These are phyloP conservation scores for Rhagonycha lutea DNA, from an alignment of 2,888 invertebrate species.

Conservation along the genomic window DNA sequence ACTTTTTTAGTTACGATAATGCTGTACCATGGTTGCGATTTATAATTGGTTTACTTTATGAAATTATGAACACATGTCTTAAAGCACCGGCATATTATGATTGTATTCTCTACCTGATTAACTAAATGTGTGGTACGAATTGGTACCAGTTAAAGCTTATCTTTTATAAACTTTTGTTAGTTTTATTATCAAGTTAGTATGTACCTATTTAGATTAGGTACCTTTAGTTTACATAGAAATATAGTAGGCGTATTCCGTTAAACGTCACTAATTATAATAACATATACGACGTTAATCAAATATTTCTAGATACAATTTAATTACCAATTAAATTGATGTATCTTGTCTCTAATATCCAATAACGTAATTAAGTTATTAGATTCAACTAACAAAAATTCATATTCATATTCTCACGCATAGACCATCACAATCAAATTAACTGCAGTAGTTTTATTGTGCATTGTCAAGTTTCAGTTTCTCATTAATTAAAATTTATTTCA, in stretches of 20 bases:
- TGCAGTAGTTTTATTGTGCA: not conserved
- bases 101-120: constrained; percentile 17
- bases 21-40: too few relatives aligned
- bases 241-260: not conserved
- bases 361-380: constrained; percentile 5
- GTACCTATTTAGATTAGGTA: not conserved
- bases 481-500: constrained; percentile 11
- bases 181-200: not conserved
- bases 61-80: constrained; percentile 36
- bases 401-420: constrained; percentile 1
- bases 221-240: not conserved
- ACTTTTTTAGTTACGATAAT: too few relatives aligned
- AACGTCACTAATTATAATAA: not conserved
- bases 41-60: constrained; percentile 33
- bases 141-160: constrained; percentile 9
- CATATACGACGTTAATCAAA: constrained; percentile 2
- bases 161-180: constrained; percentile 13
- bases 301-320: constrained; percentile 3
- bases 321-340: constrained; percentile 2
- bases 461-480: not conserved
- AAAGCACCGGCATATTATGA: constrained; percentile 30
- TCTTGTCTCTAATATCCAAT: constrained; percentile 1
- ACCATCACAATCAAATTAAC: constrained; percentile 3
- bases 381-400: not conserved
- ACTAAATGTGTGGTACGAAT: constrained; percentile 17